Evolutionary conservation across 2,888 invertebrate species (phyloP).

Genomic region (Hermodice carunculata): DNA sequence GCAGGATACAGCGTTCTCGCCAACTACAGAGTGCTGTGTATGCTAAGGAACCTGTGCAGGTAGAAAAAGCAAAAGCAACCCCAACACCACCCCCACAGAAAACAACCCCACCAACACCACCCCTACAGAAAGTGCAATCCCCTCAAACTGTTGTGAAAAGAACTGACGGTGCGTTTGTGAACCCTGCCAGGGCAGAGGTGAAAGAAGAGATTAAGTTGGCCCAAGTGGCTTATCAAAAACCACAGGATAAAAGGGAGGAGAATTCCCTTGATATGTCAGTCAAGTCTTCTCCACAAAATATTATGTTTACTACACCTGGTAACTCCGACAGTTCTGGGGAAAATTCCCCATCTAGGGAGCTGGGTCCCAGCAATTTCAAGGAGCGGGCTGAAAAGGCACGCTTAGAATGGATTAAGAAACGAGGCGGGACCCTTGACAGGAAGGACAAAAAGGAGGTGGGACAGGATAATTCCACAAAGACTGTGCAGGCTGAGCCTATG

Average conservation of each 20-base stretch:
- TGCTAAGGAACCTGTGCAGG: constrained; percentile 20
- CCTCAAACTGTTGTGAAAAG: too few relatives aligned
- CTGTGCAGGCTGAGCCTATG: too few relatives aligned
- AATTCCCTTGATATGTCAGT: too few relatives aligned
- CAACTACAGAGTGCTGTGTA: constrained; percentile 56
- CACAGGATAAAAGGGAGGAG: too few relatives aligned
- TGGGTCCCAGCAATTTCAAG: too few relatives aligned
- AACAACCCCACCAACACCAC: neutral
- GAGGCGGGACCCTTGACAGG: constrained; percentile 13
- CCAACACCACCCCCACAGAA: neutral
- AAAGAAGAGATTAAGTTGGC: neutral
- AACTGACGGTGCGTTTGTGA: neutral
- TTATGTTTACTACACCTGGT: too few relatives aligned
- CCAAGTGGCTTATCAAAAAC: too few relatives aligned
- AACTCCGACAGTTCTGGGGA: too few relatives aligned
- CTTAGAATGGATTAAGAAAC: constrained; percentile 54
- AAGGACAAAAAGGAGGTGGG: neutral
- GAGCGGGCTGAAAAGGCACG: constrained; percentile 61
- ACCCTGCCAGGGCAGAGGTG: neutral
- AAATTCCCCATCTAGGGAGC: too few relatives aligned
- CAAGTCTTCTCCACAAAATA: too few relatives aligned
- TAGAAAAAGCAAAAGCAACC: constrained; percentile 4
- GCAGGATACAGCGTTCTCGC: constrained; percentile 56
- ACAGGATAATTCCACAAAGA: too few relatives aligned
- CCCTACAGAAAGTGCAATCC: neutral